phyloP scores from a whole-genome alignment of 2,797 vertebrate species.

The Takifugu rubripes region DNA sequence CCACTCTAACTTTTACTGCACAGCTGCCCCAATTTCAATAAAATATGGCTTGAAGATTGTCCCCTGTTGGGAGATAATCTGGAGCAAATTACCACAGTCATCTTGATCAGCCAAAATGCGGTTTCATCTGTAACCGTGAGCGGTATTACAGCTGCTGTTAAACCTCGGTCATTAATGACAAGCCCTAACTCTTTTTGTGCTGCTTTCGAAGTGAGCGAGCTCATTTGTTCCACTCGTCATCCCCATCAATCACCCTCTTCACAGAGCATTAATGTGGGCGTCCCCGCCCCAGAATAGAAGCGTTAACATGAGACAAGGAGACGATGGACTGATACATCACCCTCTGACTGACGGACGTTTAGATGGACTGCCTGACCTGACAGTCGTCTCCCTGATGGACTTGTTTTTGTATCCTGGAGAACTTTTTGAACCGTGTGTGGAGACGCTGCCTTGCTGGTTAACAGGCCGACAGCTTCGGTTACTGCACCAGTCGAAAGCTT shows the following conservation, averaged over 20 bases:
- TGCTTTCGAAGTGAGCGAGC: conserved; percentile 29
- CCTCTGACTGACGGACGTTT: conserved; percentile 4
- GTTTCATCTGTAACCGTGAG: conserved; percentile 30
- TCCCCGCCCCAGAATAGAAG: conserved; percentile 9
- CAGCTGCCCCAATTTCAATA: conserved; percentile 51
- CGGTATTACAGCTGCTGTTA: conserved; percentile 60
- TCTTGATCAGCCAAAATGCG: conserved; percentile 49
- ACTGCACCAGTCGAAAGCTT: conserved; percentile 13
- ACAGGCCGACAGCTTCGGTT: conserved; percentile 4
- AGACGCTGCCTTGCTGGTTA: conserved; percentile 1
- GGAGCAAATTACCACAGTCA: conserved; percentile 50
- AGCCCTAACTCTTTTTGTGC: conserved; percentile 40
- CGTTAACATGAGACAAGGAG: conserved; percentile 8
- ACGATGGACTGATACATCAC: conserved; percentile 19
- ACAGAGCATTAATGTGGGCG: conserved; percentile 7
- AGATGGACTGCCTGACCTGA: conserved; percentile 6
- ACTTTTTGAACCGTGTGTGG: conserved; percentile 23
- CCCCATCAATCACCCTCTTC: conserved; percentile 48
- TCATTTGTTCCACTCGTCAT: conserved; percentile 53
- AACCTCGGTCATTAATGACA: conserved; percentile 57
- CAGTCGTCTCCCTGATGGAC: neutral
- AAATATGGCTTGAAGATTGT: conserved; percentile 47
- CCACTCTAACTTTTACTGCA: conserved; percentile 26
- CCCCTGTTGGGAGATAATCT: conserved; percentile 55
- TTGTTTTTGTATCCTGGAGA: conserved; percentile 7